Evolutionary conservation across 2,888 invertebrate genomes (phyloP).

Genomic region (Agrotis clavis): DNA sequence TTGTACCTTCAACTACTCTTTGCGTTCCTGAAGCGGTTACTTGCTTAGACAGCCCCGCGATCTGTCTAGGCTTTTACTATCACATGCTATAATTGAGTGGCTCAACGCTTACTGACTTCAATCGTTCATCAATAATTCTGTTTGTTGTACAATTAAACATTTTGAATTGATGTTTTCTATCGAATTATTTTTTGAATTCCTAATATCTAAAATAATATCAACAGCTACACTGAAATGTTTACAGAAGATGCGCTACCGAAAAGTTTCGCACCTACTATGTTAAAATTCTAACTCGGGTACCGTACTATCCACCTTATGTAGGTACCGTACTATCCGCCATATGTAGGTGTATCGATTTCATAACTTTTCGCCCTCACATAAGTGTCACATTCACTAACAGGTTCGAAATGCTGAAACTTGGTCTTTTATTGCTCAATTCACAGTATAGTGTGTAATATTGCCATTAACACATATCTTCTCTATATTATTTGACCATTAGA

Average conservation of each 20-base stretch:
- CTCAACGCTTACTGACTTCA: too few relatives aligned
- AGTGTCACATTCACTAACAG: constrained; percentile 20
- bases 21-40: too few relatives aligned
- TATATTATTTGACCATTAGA: constrained; percentile 12
- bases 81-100: too few relatives aligned
- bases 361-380: constrained; percentile 39
- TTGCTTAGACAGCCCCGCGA: too few relatives aligned
- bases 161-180: too few relatives aligned
- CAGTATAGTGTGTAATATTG: constrained; percentile 35
- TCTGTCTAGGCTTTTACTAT: too few relatives aligned
- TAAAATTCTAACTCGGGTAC: not conserved
- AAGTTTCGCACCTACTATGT: constrained; percentile 33
- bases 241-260: not conserved
- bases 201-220: too few relatives aligned
- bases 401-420: constrained; percentile 28
- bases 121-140: too few relatives aligned
- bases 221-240: constrained; percentile 1
- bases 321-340: not conserved
- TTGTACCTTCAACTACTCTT: too few relatives aligned
- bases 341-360: constrained; percentile 8
- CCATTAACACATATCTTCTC: constrained; percentile 40
- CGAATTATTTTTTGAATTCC: too few relatives aligned
- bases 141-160: too few relatives aligned
- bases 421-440: constrained; percentile 56
- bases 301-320: too few relatives aligned